Percentiles rank a stretch among this genome's conserved stretches.
phyloP scores from a whole-genome alignment of 2,113 vertebrate species.

The Tachycineta bicolor region DNA sequence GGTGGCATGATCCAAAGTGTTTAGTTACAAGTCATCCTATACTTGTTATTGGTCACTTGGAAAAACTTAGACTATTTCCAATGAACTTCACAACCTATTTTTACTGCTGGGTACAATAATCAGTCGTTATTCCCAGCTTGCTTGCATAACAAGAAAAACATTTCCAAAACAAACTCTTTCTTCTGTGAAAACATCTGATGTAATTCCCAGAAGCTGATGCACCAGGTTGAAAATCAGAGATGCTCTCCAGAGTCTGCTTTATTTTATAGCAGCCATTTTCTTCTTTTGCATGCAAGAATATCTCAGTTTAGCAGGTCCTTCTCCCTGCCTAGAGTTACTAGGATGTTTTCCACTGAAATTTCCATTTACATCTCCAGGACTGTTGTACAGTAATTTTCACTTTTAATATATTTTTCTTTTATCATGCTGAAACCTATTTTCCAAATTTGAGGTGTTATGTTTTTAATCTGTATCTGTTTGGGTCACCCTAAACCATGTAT shows the following conservation, averaged over 20 bases:
- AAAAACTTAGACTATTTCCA: slow-evolving; percentile 25
- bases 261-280: background rate
- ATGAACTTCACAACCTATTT: slow-evolving; percentile 6
- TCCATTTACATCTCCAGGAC: background rate
- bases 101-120: slow-evolving; percentile 25
- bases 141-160: slow-evolving; percentile 45
- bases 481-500: background rate
- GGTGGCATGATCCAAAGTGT: background rate
- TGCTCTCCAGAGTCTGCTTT: background rate
- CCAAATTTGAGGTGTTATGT: background rate
- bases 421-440: background rate
- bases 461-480: background rate
- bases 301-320: background rate
- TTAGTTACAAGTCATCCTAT: background rate
- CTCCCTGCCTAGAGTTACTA: background rate
- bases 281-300: background rate
- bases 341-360: background rate
- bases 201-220: slow-evolving; percentile 27
- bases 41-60: background rate
- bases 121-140: background rate
- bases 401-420: background rate
- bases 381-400: background rate
- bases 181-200: slow-evolving; percentile 57
- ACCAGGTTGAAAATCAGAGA: background rate
- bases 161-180: slow-evolving; percentile 47